Conservation (phyloP, 2,888 invertebrate genomes). For the Catocala fraxini region DNA sequence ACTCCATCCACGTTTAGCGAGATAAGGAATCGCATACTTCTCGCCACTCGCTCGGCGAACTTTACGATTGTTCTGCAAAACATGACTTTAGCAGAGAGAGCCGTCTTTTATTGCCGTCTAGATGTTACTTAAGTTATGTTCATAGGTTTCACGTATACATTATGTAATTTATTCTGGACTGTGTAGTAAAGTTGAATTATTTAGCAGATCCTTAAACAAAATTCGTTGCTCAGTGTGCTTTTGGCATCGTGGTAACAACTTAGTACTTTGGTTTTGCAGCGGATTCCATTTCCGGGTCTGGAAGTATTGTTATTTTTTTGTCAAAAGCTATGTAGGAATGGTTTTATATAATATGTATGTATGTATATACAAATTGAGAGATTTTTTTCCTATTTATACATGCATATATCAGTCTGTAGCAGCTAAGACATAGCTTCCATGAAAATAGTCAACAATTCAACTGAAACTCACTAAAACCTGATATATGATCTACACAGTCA, state of each 20-base stretch:
- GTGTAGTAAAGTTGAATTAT: not conserved
- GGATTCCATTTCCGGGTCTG: too few species aligned
- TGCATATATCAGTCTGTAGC: too few species aligned
- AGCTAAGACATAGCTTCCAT: too few species aligned
- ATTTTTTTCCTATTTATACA: too few species aligned
- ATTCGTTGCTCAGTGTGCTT: too few species aligned
- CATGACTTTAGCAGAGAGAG: conserved; percentile 8
- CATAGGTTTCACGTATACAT: conserved; percentile 10
- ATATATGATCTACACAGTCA: not conserved
- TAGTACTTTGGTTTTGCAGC: too few species aligned
- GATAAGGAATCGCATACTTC: conserved; percentile 16
- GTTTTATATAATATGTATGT: too few species aligned
- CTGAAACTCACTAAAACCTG: not conserved
- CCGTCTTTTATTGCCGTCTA: conserved; percentile 12
- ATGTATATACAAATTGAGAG: too few species aligned
- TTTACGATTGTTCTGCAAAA: conserved; percentile 20
- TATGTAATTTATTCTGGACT: conserved; percentile 11
- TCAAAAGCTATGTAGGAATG: too few species aligned
- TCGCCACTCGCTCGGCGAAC: conserved; percentile 8
- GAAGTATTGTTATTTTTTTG: too few species aligned
- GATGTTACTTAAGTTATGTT: conserved; percentile 9
- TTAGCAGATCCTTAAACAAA: not conserved
- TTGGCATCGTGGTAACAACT: too few species aligned
- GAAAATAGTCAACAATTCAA: too few species aligned
- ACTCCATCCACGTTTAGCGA: conserved; percentile 1